These are phyloP conservation scores for Arvicanthis niloticus DNA, from an alignment of 2,113 vertebrate species.

Conservation along the genomic window DNA sequence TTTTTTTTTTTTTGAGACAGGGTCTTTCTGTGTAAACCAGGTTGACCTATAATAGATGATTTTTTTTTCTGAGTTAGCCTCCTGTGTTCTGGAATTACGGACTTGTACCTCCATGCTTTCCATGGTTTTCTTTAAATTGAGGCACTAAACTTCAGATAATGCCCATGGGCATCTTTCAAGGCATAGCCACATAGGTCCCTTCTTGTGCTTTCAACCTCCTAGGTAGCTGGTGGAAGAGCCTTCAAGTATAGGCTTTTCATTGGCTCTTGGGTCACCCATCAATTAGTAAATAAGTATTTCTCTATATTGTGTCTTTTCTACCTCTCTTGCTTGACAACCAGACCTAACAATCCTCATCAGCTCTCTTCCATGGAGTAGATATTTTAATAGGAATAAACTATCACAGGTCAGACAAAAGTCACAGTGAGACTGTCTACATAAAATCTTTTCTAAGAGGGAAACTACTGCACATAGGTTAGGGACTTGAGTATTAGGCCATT, in stretches of 20 bases:
- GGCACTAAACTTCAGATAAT: neutral
- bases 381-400: neutral
- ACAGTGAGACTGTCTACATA: neutral
- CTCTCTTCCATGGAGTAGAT: neutral
- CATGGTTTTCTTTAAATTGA: neutral
- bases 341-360: neutral
- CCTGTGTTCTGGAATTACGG: neutral
- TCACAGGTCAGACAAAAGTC: neutral
- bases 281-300: neutral
- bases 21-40: neutral
- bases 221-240: too few species aligned
- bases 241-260: neutral
- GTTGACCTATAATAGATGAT: neutral
- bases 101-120: neutral
- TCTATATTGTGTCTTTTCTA: neutral
- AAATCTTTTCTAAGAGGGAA: neutral
- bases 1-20: neutral
- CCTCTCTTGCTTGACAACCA: neutral
- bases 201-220: neutral
- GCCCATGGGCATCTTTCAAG: neutral
- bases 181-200: neutral
- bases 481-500: neutral
- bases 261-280: neutral
- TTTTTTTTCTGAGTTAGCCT: neutral
- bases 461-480: neutral